Conservation (phyloP, 2,888 invertebrate species). For the Ophion ventricosus region DNA sequence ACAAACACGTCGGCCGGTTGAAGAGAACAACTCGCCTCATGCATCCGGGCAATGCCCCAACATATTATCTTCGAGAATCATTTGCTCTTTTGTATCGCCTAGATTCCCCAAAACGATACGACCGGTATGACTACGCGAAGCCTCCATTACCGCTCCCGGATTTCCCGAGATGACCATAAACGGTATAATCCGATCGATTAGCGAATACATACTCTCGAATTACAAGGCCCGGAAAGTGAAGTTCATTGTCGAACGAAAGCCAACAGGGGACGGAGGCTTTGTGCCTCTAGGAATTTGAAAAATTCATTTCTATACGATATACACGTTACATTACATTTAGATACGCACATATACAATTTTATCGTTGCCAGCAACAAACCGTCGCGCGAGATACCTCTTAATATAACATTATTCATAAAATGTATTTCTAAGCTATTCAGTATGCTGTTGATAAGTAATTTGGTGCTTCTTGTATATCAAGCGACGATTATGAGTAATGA, state of each 20-base stretch:
- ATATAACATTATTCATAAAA: conserved; percentile 33
- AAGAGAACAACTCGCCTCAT: neutral
- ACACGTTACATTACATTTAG: conserved; percentile 54
- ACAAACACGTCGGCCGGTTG: neutral
- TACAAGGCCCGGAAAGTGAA: conserved; percentile 27
- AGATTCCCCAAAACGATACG: conserved; percentile 68
- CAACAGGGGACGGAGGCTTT: neutral
- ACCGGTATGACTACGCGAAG: conserved; percentile 66
- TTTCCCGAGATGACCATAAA: conserved; percentile 72
- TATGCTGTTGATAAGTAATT: conserved; percentile 53
- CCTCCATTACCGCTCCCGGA: conserved; percentile 76
- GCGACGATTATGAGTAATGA: neutral
- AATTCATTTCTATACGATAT: conserved; percentile 49
- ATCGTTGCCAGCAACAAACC: conserved; percentile 10
- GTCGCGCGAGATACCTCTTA: neutral
- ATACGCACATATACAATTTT: conserved; percentile 39
- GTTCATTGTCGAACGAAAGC: neutral
- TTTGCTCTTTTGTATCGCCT: neutral
- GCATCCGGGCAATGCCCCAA: neutral
- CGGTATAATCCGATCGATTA: neutral
- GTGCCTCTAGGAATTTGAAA: neutral
- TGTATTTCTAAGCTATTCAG: conserved; percentile 57
- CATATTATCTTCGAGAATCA: neutral
- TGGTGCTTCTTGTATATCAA: conserved; percentile 31
- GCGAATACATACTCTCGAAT: neutral